Base-by-base conservation (phyloP, 2,113 vertebrate species). In the Dasypus novemcinctus region DNA sequence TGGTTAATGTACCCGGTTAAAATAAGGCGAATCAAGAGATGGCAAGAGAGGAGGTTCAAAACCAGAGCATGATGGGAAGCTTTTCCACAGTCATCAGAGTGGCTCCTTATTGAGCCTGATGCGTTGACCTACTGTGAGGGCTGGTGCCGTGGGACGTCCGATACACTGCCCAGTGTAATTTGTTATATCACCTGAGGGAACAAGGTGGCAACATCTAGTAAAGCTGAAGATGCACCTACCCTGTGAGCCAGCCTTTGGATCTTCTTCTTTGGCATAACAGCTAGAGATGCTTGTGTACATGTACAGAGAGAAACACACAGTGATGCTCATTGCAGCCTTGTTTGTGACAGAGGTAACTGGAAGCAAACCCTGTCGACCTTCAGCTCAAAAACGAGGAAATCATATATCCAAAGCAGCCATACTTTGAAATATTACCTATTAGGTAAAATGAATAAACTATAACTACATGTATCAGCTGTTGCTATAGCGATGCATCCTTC, bases 81-180 rank as follows among this genome's bases (percentile, higher is more conserved):
- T 38, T 92, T 61, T 52, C 33, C 49, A 52, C 15, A n/a, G 4
- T 81, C 29, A 27, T 46, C 33, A 0, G 59, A 41, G 23, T 31
- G 49, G 36, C 92, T 93, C 29, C 71, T 84, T 33, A 29, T 61
- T n/a, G 82, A 87, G 66, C 68, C 59, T 63, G 94, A 31, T 7
- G 7, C 7, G 29, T 31, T 83, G 87, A 21, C 54, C 36, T 10
- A 10, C 29, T 75, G 54, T 4, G 68, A 94, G 38, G 7, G 14
- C 12, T 15, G 36, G 66, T 41, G 66, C 18, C 29, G 0, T 7
- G 23, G 5, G 31, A 11, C 6, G n/a, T 52, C 23, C 43, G 31
- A 12, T 5, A 1, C 1, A 2, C 0, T 0, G 23, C 23, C 6
- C 3, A 3, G 15, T 27, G 8, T 63, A 21, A 21, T 29, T 43